Evolutionary conservation across 2,113 vertebrate species (phyloP).

Genomic region (Haemorhous mexicanus): DNA sequence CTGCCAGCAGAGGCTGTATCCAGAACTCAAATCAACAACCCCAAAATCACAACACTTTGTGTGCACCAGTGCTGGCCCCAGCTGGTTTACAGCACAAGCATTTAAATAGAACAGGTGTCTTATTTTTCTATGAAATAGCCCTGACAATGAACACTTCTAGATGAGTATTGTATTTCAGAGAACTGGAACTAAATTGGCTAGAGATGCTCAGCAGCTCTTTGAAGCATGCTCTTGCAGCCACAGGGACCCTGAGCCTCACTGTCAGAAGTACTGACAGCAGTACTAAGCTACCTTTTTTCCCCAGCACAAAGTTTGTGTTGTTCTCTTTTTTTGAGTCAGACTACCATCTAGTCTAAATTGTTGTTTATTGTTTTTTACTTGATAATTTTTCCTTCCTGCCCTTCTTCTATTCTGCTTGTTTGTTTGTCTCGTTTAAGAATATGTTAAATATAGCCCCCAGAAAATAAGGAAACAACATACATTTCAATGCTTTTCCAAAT

Average conservation of each 20-base stretch:
- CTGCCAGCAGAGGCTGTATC: background rate
- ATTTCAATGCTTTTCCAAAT: background rate
- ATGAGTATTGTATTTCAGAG: background rate
- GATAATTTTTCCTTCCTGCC: background rate
- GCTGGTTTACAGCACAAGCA: background rate
- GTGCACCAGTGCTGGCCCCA: fast-evolving
- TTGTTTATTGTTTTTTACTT: background rate
- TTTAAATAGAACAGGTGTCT: background rate
- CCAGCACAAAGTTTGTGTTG: background rate
- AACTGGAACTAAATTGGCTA: background rate
- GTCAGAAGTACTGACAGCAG: background rate
- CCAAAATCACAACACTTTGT: background rate
- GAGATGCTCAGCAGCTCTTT: background rate
- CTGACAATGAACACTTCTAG: background rate
- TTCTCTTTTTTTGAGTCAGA: background rate
- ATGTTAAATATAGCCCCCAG: background rate
- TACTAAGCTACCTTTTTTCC: background rate
- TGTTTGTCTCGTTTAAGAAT: background rate
- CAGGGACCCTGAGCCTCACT: background rate
- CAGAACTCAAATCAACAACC: background rate
- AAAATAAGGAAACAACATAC: background rate
- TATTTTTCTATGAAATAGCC: background rate
- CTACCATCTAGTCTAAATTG: background rate
- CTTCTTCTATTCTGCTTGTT: background rate
- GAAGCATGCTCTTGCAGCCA: background rate